These are phyloP conservation scores for Chionodraco myersi DNA, from an alignment of 2,113 vertebrate genomes.

Conservation along the genomic window DNA sequence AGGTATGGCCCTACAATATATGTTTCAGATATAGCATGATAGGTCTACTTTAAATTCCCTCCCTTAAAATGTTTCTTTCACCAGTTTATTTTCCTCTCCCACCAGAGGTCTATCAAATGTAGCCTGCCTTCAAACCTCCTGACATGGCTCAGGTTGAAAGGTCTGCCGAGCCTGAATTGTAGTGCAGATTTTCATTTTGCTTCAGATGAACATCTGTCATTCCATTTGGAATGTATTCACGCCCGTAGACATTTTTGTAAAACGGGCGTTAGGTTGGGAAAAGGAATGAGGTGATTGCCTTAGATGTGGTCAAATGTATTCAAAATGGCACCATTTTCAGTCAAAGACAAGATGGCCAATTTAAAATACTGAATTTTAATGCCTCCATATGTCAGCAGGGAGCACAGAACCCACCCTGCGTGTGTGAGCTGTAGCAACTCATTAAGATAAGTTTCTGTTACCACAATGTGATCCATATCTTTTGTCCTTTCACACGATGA, in stretches of 20 bases:
- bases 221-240: constrained; percentile 53
- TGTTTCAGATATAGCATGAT: no score
- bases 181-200: constrained; percentile 38
- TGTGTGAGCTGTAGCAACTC: neutral
- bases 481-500: constrained; percentile 1
- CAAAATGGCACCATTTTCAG: constrained; percentile 18
- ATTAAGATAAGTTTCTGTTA: constrained; percentile 2
- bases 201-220: constrained; percentile 55
- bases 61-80: neutral
- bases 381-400: constrained; percentile 14
- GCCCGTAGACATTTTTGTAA: constrained; percentile 58
- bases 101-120: constrained; percentile 66
- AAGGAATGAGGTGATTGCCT: constrained; percentile 48
- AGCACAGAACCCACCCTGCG: constrained; percentile 13
- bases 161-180: constrained; percentile 70
- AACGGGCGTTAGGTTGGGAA: constrained; percentile 38
- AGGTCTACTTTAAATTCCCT: constrained; percentile 1
- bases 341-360: constrained; percentile 23
- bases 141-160: constrained; percentile 84
- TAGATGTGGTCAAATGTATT: constrained; percentile 56
- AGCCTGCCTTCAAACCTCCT: constrained; percentile 81
- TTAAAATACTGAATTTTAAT: constrained; percentile 50
- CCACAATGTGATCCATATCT: constrained; percentile 17
- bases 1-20: no score
- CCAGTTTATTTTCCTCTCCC: constrained; percentile 20